Evolutionary conservation across 1,140 invertebrate genomes (phyloP).

Genomic region (Chymomyza costata): DNA sequence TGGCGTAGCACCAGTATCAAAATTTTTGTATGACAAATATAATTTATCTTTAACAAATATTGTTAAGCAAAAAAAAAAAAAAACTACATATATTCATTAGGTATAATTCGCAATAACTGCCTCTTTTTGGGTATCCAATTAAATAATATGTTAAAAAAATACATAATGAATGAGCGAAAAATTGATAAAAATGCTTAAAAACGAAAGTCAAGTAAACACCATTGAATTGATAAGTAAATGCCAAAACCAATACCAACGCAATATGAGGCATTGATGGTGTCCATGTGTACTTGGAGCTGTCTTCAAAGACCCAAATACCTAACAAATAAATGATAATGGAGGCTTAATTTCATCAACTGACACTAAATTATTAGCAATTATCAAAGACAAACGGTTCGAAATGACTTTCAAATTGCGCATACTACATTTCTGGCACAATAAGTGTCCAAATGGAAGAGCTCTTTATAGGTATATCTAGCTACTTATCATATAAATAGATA

Average conservation of each 20-base stretch:
- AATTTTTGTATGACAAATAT: background rate
- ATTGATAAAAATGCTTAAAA: background rate
- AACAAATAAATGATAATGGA: conserved; percentile 44
- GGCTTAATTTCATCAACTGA: conserved; percentile 62
- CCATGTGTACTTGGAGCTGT: conserved; percentile 1
- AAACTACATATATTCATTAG: conserved; percentile 14
- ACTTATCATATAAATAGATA: too few species aligned
- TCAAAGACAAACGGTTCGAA: conserved; percentile 59
- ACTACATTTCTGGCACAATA: conserved; percentile 41
- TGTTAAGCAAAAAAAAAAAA: conserved; percentile 4
- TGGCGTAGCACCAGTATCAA: too few species aligned
- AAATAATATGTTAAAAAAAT: conserved; percentile 6
- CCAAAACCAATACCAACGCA: conserved; percentile 9
- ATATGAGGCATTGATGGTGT: conserved; percentile 48
- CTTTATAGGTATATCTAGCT: conserved; percentile 35
- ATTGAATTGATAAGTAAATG: conserved; percentile 38
- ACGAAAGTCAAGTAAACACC: conserved; percentile 17
- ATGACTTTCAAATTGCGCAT: conserved; percentile 62
- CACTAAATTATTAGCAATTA: conserved; percentile 70
- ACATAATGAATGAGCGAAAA: conserved; percentile 9
- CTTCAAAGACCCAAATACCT: conserved; percentile 14
- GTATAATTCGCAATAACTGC: too few species aligned
- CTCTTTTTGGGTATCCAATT: too few species aligned
- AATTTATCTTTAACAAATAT: background rate
- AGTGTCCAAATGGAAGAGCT: conserved; percentile 38